A percentile compares a stretch with the other conserved stretches of the same genome.
phyloP scores from a whole-genome alignment of 2,888 invertebrate genomes.

The Sinodicranocentrus sp. region DNA sequence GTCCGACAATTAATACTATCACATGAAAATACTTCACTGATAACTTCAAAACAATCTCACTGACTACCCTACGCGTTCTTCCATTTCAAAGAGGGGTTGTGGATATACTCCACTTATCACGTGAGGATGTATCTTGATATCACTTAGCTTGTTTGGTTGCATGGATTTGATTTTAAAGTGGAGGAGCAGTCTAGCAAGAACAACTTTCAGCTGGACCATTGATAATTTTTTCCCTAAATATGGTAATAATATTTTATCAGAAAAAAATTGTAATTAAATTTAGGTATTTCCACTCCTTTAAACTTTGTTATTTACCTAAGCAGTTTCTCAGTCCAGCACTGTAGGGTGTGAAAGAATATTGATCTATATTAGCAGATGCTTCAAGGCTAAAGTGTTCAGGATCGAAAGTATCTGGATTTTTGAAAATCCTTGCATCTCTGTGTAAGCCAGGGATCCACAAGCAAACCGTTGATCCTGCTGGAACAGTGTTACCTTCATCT shows the following conservation, averaged over 20 bases:
- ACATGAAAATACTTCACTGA: too few species aligned
- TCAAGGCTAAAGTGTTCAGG: conserved; percentile 33
- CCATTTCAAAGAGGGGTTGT: too few species aligned
- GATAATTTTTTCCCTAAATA: neutral
- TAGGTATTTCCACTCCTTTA: neutral
- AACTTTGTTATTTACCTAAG: conserved; percentile 23
- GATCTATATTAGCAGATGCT: conserved; percentile 24
- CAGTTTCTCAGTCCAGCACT: conserved; percentile 51
- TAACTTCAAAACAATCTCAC: too few species aligned
- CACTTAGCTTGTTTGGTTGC: neutral
- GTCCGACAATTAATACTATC: too few species aligned
- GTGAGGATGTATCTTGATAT: too few species aligned
- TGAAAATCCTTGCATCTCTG: neutral
- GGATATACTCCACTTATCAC: too few species aligned
- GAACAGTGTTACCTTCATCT: conserved; percentile 2
- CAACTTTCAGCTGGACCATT: neutral
- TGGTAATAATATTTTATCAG: neutral
- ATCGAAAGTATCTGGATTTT: conserved; percentile 36
- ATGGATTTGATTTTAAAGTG: neutral
- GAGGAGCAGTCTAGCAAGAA: neutral
- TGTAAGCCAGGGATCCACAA: neutral
- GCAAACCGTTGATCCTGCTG: neutral
- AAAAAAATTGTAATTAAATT: neutral
- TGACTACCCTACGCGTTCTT: too few species aligned
- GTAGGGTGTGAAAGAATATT: conserved; percentile 30